A percentile compares a stretch with the other conserved stretches of the same genome.
These are phyloP conservation scores for Stichodactyla helianthus DNA, from an alignment of 64 coral and sea anemone species.

Conservation along the genomic window DNA sequence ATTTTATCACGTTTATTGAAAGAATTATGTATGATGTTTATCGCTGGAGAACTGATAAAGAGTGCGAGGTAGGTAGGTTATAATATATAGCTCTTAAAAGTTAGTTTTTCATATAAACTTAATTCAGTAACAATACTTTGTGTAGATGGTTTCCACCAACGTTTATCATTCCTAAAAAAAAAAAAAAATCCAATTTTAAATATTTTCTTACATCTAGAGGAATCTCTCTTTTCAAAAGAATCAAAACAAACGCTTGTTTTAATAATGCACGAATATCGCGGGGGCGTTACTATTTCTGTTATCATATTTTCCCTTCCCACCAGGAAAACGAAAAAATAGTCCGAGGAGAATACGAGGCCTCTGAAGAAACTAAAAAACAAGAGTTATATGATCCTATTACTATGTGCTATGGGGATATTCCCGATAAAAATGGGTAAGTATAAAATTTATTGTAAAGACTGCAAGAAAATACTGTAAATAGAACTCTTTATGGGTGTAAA, in stretches of 20 bases:
- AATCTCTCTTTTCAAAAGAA: background rate
- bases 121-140: too few relatives aligned
- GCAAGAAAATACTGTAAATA: too few relatives aligned
- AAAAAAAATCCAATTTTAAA: too few relatives aligned
- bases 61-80: conserved; percentile 56
- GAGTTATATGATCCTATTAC: conserved; percentile 63
- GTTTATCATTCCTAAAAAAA: too few relatives aligned
- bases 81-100: background rate
- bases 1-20: conserved; percentile 37
- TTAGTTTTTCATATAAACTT: background rate
- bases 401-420: conserved; percentile 74
- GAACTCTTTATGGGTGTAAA: too few relatives aligned
- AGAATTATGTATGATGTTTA: conserved; percentile 57
- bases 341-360: conserved; percentile 18
- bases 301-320: background rate
- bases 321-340: conserved; percentile 77
- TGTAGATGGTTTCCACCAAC: too few relatives aligned
- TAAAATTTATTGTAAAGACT: background rate
- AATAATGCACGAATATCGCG: background rate
- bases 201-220: background rate
- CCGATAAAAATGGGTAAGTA: conserved; percentile 84
- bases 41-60: conserved; percentile 63
- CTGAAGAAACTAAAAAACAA: conserved; percentile 34
- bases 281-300: background rate
- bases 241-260: background rate